Evolutionary conservation across 2,113 vertebrate genomes (phyloP), one percentile per base, ranked within the genome.

Genomic region (Sturnus vulgaris): DNA sequence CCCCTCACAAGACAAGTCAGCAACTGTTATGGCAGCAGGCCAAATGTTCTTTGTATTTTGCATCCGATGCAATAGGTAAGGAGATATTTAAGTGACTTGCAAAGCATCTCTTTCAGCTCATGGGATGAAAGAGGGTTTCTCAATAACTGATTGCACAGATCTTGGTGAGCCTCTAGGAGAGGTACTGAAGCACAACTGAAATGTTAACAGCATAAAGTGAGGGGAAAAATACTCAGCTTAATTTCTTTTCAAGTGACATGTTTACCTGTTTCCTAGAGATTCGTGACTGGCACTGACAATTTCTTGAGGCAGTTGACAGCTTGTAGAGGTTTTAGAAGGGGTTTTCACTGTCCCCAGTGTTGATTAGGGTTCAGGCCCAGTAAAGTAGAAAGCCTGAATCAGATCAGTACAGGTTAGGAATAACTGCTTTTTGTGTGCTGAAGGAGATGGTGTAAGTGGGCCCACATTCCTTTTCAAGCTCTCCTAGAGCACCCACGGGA

Each of bases 211-310:
- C 86, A 90, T 28, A 59, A 68, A 24, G 18, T 20, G 23, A 76
- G 6, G 3, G 11, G 30, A 4, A 64, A 71, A 83, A 53, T 37
- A 39, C 13, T 56, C 37, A 59, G 15, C 9, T 86, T 66, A 2
- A 40, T 78, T 64, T 70, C 27, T 90, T 33, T 75, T 75, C 30
- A 56, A 83, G 33, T 39, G 53, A 44, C 25, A 39, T n/a, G 9
- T 76, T 82, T 80, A 53, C 25, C 30, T 31, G 21, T 55, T 86
- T 87, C 20, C 8, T 42, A 69, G 39, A n/a, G 35, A 68, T 44
- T 81, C 0, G 0, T 63, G 44, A 33, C 39, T 59, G 16, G 12
- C 19, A 4, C 25, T 40, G 72, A 37, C 16, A 87, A n/a, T 31
- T 84, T 83, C n/a, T 53, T 71, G 39, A 84, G 59, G 31, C 14